phyloP scores from a whole-genome alignment of 2,797 vertebrate genomes.

The Coluber constrictor region DNA sequence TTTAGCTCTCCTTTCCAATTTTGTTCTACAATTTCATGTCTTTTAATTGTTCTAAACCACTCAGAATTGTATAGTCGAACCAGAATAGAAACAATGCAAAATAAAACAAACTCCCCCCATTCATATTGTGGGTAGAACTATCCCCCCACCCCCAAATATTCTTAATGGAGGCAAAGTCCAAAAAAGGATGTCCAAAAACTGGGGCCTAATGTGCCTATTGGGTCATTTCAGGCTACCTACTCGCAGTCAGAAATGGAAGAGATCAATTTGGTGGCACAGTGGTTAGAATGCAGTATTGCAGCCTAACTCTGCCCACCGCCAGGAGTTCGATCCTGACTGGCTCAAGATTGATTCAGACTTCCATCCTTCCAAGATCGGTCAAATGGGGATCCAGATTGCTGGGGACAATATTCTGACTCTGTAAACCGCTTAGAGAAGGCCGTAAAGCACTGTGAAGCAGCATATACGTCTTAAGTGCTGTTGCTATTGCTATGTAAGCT shows the following conservation, averaged over 20 bases:
- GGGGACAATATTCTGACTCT: background rate
- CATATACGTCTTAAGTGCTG: background rate
- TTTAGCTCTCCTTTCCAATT: background rate
- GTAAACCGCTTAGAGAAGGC: background rate
- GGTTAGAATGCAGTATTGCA: background rate
- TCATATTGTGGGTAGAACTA: background rate
- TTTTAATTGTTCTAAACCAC: background rate
- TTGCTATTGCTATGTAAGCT: background rate
- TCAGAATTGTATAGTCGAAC: background rate
- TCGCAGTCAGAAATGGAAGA: background rate
- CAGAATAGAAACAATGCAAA: background rate
- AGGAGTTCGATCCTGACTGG: background rate
- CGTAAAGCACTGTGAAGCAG: background rate
- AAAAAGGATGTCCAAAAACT: background rate
- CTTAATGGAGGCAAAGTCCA: background rate
- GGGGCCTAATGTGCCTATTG: background rate
- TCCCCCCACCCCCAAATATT: accelerated
- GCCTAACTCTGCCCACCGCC: background rate
- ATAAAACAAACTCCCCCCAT: background rate
- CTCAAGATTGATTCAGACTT: background rate
- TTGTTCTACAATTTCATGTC: background rate
- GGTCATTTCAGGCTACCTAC: background rate
- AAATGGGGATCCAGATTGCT: background rate
- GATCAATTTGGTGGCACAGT: background rate
- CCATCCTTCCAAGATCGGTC: background rate